These are phyloP conservation scores for Prunella fulvescens DNA, from an alignment of 2,113 vertebrate species.

Conservation along the genomic window DNA sequence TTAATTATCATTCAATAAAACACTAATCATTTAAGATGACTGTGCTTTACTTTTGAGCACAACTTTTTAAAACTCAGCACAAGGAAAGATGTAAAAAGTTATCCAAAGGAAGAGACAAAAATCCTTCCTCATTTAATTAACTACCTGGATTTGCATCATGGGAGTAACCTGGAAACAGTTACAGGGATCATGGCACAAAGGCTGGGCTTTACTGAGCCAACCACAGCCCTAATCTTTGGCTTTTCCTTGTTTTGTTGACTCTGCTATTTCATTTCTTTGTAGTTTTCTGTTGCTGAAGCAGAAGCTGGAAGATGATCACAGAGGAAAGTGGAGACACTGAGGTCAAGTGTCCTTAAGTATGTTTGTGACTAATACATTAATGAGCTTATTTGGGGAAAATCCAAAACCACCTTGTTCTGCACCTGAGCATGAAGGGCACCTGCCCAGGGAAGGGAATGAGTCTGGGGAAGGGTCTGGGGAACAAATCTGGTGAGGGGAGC, in stretches of 20 bases:
- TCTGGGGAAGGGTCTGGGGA: neutral
- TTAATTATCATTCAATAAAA: constrained; percentile 37
- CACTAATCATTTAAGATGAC: neutral
- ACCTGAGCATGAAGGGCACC: constrained; percentile 18
- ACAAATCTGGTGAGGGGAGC: neutral
- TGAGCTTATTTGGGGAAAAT: constrained; percentile 50
- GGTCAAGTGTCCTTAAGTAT: constrained; percentile 57
- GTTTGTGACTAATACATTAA: constrained; percentile 63
- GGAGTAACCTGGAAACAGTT: constrained; percentile 21
- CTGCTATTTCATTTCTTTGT: constrained; percentile 54
- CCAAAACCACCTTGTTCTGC: constrained; percentile 47
- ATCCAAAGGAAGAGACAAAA: neutral
- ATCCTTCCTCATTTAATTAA: neutral
- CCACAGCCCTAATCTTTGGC: constrained; percentile 8
- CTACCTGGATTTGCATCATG: neutral
- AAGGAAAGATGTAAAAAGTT: neutral
- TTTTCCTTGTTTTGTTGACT: constrained; percentile 25
- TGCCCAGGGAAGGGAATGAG: neutral
- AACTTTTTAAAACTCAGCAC: neutral
- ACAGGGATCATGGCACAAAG: neutral
- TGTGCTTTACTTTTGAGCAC: neutral
- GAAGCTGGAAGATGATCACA: constrained; percentile 68
- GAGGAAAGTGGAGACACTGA: constrained; percentile 43
- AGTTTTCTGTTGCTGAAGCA: constrained; percentile 50
- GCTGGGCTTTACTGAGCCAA: neutral